These are phyloP conservation scores for Ochotona princeps DNA, from an alignment of 2,113 vertebrate species.

Conservation along the genomic window DNA sequence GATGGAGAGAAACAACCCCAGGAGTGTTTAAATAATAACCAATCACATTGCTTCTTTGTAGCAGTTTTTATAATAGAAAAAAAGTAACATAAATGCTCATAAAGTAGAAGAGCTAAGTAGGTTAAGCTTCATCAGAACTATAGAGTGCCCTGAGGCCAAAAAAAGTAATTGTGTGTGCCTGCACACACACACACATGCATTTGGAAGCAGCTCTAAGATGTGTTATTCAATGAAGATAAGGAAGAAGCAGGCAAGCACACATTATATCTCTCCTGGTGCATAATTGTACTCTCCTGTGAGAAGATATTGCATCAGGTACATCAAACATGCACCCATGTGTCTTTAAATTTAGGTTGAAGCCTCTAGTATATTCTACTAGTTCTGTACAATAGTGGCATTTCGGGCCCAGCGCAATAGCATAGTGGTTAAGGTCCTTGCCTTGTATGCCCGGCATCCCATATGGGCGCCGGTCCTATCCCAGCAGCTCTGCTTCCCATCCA, in stretches of 20 bases:
- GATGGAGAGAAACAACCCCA: background rate
- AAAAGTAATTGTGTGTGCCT: background rate
- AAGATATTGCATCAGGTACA: background rate
- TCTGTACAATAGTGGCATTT: no score
- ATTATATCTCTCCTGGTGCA: background rate
- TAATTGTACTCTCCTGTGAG: background rate
- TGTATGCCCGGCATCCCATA: no score
- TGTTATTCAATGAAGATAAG: background rate
- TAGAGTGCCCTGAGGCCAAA: background rate
- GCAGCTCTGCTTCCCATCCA: no score
- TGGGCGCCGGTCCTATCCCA: no score
- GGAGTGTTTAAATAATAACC: background rate
- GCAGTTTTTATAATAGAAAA: background rate
- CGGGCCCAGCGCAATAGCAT: no score
- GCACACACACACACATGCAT: background rate
- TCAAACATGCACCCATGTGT: background rate
- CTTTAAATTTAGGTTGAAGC: background rate
- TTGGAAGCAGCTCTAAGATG: background rate
- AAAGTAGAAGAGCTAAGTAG: background rate
- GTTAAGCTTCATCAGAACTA: background rate
- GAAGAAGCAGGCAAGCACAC: background rate
- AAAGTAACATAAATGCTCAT: background rate
- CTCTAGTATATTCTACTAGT: background rate
- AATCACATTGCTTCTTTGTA: background rate
- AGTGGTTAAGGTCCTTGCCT: no score